These are phyloP conservation scores for Corythucha ciliata DNA, from an alignment of 2,888 invertebrate genomes.

Conservation along the genomic window DNA sequence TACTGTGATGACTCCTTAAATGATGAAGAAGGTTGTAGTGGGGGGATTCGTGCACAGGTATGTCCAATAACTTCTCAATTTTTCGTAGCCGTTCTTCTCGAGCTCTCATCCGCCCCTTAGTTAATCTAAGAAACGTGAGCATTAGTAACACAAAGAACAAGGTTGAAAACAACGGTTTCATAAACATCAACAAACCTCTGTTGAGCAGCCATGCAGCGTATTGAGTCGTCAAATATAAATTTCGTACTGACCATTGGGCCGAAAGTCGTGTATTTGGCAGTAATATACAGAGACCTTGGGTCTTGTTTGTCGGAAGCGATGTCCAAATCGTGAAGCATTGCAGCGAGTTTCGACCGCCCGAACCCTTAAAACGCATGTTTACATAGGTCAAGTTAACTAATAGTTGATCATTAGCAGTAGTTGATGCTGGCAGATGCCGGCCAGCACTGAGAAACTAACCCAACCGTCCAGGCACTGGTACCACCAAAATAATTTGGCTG, in stretches of 20 bases:
- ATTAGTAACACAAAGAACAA: not conserved
- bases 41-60: constrained; percentile 45
- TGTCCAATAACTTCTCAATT: constrained; percentile 83
- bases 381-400: not conserved
- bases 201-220: constrained; percentile 97
- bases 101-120: constrained; percentile 80
- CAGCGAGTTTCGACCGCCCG: constrained; percentile 92
- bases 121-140: constrained; percentile 39
- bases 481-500: constrained; percentile 90
- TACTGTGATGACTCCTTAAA: constrained; percentile 36
- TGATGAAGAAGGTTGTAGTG: constrained; percentile 34
- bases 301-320: constrained; percentile 88
- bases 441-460: constrained; percentile 19
- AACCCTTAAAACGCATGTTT: constrained; percentile 53
- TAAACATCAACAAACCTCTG: constrained; percentile 57
- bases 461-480: constrained; percentile 85
- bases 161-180: not conserved
- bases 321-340: constrained; percentile 72
- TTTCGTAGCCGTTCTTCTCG: constrained; percentile 95
- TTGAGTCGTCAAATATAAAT: constrained; percentile 97
- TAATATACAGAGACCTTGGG: constrained; percentile 86
- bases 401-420: not conserved
- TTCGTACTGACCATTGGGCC: constrained; percentile 77
- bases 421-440: not conserved
- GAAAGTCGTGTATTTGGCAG: constrained; percentile 67